A percentile compares a stretch with the other conserved stretches of the same genome.
Evolutionary conservation across 2,113 vertebrate genomes (phyloP).

Genomic region (Chlorodrepanis virens): DNA sequence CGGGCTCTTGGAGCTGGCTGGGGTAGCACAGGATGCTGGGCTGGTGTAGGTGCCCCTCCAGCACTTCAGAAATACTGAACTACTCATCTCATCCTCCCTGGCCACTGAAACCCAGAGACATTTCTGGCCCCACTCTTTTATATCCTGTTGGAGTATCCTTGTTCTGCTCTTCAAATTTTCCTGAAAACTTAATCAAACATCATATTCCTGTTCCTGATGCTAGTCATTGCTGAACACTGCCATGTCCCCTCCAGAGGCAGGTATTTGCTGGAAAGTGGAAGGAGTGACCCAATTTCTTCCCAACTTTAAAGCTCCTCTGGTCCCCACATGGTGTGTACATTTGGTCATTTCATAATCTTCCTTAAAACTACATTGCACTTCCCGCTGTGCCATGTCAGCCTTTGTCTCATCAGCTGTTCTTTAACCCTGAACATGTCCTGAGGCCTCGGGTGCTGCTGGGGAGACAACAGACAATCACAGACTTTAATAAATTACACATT

Average conservation of each 20-base stretch:
- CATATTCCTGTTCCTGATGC: not conserved
- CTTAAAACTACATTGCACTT: accelerated
- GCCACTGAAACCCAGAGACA: not conserved
- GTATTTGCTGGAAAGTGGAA: not conserved
- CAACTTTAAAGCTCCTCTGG: not conserved
- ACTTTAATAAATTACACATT: not conserved
- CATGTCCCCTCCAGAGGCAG: not conserved
- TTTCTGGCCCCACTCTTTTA: not conserved
- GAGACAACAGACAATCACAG: accelerated
- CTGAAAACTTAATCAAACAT: not conserved
- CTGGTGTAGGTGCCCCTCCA: not conserved
- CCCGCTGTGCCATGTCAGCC: not conserved
- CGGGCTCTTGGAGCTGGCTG: not conserved
- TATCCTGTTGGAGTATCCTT: not conserved
- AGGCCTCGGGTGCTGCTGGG: not conserved
- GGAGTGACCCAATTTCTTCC: not conserved
- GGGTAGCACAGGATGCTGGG: not conserved
- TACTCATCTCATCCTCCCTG: accelerated
- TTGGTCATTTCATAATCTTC: not conserved
- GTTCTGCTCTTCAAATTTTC: not conserved
- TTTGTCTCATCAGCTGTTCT: not conserved
- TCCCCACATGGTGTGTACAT: not conserved
- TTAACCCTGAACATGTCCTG: not conserved
- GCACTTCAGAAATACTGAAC: not conserved
- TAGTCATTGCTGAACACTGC: not conserved